phyloP scores from a whole-genome alignment of 2,113 vertebrate species.

The Hepsetus odoe region DNA sequence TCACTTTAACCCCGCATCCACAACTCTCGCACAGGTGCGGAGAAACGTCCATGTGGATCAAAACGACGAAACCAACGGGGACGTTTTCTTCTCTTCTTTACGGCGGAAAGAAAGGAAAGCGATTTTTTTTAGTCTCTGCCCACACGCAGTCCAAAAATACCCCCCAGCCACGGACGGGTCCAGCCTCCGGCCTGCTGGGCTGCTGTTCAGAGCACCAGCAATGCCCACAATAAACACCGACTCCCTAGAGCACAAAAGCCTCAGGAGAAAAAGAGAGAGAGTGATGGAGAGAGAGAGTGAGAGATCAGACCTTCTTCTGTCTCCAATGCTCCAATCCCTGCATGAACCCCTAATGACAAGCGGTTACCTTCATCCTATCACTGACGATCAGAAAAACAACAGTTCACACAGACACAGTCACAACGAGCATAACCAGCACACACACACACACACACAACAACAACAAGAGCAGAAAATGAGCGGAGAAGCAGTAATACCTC shows the following conservation, averaged over 20 bases:
- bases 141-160: conserved; percentile 51
- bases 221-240: conserved; percentile 20
- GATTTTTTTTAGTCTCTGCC: conserved; percentile 32
- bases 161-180: conserved; percentile 13
- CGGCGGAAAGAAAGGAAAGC: conserved; percentile 34
- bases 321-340: neutral
- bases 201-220: conserved; percentile 14
- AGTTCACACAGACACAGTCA: neutral
- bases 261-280: conserved; percentile 8
- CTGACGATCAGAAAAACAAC: conserved; percentile 6
- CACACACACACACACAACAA: too few species aligned
- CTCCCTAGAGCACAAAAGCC: neutral
- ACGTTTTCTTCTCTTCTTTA: conserved; percentile 14
- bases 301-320: neutral
- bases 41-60: too few species aligned
- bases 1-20: too few species aligned
- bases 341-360: neutral
- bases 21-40: too few species aligned
- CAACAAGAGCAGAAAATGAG: too few species aligned
- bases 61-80: too few species aligned
- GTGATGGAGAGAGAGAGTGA: neutral
- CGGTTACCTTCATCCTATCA: neutral
- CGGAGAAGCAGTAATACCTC: too few species aligned
- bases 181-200: conserved; percentile 6
- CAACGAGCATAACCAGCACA: neutral